Base-by-base conservation (phyloP, 2,113 vertebrate genomes). In the Ciconia boyciana region DNA sequence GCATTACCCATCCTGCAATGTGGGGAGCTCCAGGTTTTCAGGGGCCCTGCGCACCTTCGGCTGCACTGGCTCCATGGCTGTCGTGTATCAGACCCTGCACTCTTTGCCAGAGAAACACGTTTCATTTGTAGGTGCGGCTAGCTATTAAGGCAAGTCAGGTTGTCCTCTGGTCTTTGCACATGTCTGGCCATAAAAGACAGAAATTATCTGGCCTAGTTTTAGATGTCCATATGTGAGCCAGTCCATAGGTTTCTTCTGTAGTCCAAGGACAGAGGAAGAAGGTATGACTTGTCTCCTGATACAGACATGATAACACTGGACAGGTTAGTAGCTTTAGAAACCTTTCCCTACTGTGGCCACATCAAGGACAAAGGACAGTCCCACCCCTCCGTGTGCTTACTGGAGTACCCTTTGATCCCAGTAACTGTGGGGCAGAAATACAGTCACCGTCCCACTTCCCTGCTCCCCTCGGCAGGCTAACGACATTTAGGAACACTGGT, bases 101-200 rank as follows among this genome's bases (percentile, higher is more conserved):
- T 80, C 32, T 69, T 61, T 46, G 17, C 11, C 16, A 75, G 25
- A 72, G 41, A 74, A 85, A 46, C 1, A 0, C 0, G 1, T 32
- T 55, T 15, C 3, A 0, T 80, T 74, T 0, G 0, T 24, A 88
- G 58, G 10, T 43, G 21, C 1, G 1, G 6, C 44, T 75, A 60
- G 86, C 16, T 51, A 21, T 19, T 43, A 74, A 72, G 36, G 13
- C 14, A 55, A 76, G 19, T n/a, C 52, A 31, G 2, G 13, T 14
- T 71, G 34, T 54, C n/a, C 32, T 83, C 57, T 72, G 44, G 7
- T 43, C 52, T 65, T 85, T 65, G 31, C 13, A 55, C 1, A 3
- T 22, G 13, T 44, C 34, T 83, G 39, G 31, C 13, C 24, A 54
- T 28, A 25, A 87, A 95, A 70, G 12, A 39, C 0, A 76, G 15